These are phyloP conservation scores for Macrobrachium nipponense DNA, from an alignment of 1,140 invertebrate species.

Conservation along the genomic window DNA sequence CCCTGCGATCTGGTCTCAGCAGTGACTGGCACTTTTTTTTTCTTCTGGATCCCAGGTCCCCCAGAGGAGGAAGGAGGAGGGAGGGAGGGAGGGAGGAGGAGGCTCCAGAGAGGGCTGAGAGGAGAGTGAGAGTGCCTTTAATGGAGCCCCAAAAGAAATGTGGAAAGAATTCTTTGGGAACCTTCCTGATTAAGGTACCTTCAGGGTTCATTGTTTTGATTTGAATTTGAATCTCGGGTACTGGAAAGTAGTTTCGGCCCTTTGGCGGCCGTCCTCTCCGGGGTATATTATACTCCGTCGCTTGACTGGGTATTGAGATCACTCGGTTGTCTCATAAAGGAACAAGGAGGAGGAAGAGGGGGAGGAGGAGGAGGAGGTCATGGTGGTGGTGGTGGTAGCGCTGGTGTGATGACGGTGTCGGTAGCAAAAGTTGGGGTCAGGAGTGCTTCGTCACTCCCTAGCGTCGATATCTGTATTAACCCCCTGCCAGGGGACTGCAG, in stretches of 20 bases:
- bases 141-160: not conserved
- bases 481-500: slow-evolving; percentile 46
- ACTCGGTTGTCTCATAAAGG: no score
- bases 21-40: slow-evolving; percentile 49
- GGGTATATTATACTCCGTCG: no score
- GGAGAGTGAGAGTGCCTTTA: not conserved
- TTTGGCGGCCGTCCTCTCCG: no score
- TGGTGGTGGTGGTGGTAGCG: slow-evolving; percentile 15
- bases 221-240: no score
- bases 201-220: no score
- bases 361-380: not conserved
- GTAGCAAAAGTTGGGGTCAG: slow-evolving; percentile 49
- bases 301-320: no score
- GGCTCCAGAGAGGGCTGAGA: not conserved
- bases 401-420: slow-evolving; percentile 28
- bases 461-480: slow-evolving; percentile 61
- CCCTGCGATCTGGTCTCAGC: slow-evolving; percentile 27
- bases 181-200: not conserved
- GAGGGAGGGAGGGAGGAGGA: slow-evolving; percentile 17
- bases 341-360: not conserved
- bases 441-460: slow-evolving; percentile 51
- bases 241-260: no score
- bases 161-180: not conserved
- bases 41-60: slow-evolving; percentile 14
- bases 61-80: slow-evolving; percentile 20